A percentile compares a stretch with the other conserved stretches of the same genome.
Evolutionary conservation across 2,888 invertebrate species (phyloP).

Genomic region (Listrodromus nycthemerus): DNA sequence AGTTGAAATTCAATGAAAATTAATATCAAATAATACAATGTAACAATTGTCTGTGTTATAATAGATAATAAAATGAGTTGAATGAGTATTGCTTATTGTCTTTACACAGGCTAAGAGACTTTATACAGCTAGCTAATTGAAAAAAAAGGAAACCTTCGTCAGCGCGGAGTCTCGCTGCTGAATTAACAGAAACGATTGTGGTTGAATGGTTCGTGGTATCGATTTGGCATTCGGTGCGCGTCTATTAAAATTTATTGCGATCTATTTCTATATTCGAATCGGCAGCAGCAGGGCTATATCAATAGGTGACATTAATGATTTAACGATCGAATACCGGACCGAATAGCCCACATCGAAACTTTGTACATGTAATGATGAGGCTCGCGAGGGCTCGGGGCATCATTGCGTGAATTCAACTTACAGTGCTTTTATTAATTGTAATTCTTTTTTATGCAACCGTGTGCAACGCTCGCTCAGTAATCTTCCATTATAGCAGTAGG

Average conservation of each 20-base stretch:
- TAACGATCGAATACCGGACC: conserved; percentile 30
- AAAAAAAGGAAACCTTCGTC: conserved; percentile 12
- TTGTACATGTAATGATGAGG: conserved; percentile 76
- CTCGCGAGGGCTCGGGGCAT: conserved; percentile 79
- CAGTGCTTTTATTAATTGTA: conserved; percentile 78
- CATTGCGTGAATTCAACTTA: conserved; percentile 80
- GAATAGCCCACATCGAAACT: conserved; percentile 71
- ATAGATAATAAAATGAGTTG: conserved; percentile 15
- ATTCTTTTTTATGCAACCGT: conserved; percentile 67
- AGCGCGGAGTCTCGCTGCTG: neutral
- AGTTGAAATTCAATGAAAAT: neutral
- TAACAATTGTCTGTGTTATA: neutral
- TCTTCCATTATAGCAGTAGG: conserved; percentile 77
- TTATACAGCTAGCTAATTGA: conserved; percentile 29
- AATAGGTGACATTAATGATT: neutral
- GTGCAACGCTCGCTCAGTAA: conserved; percentile 68
- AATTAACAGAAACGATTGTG: conserved; percentile 27
- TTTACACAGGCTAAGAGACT: conserved; percentile 72
- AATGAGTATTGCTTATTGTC: conserved; percentile 75
- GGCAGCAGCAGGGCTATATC: conserved; percentile 14
- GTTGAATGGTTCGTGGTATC: conserved; percentile 30
- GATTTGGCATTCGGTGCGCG: conserved; percentile 40
- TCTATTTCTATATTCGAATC: conserved; percentile 10
- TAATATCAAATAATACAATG: neutral
- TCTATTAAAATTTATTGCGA: conserved; percentile 15